Evolutionary conservation across 2,113 vertebrate genomes (phyloP), one percentile per base, ranked within the genome.

Genomic region (Mellivora capensis): DNA sequence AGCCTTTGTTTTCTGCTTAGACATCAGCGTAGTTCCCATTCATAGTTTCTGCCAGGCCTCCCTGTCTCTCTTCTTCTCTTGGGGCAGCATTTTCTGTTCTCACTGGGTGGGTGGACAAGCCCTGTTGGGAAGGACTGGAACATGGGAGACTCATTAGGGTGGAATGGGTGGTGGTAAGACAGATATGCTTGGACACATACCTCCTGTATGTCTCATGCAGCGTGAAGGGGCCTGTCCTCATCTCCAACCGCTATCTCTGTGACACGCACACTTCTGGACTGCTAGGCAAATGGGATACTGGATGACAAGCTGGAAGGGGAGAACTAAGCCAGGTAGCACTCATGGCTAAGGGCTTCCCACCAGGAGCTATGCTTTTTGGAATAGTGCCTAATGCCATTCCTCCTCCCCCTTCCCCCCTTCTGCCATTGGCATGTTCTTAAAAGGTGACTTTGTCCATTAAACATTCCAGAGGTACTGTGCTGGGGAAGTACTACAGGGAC

Each of bases 201-300:
- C n/a, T 93, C 49, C 39, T 62, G 2, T 85, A 1, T 81, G 23
- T 87, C 86, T 95, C 59, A 31, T 39, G 47, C 37, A 37, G n/a
- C 64, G 6, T 39, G 37, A 74, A 83, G 25, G 74, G 80, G 27
- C 47, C 20, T 34, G 2, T 82, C 69, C 64, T 96, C 81, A 44
- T 21, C 39, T 74, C 83, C 1, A 20, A 39, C 8, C 8, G 17
- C 37, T 83, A 34, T 95, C 29, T 62, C 4, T 74, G 8, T 93
- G 44, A 76, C 21, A 59, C 12, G 44, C 44, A 74, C 67, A 39
- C 69, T 64, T 89, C 49, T 93, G 34, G 47, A 72, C 39, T 77
- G 15, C 85, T 91, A 37, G 44, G 57, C n/a, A 90, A 86, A 67
- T 89, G 61, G 71, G 44, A 93, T 93, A 91, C 64, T 97, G 93